Evolutionary conservation across 2,797 vertebrate species (phyloP), one percentile per base, ranked within the genome.

Genomic region (Rhadinocentrus ornatus): DNA sequence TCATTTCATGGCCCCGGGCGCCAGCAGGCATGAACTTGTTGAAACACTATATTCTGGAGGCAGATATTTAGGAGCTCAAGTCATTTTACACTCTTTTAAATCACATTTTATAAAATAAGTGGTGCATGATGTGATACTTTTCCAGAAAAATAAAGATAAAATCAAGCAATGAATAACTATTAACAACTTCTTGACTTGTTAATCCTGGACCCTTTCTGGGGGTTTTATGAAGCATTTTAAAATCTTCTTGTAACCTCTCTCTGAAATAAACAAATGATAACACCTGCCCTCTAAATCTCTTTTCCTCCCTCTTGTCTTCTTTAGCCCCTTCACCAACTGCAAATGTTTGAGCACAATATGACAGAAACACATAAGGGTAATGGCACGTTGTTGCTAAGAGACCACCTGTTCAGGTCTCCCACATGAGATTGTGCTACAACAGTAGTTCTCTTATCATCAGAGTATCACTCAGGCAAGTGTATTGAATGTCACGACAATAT

Each of bases 371-470:
- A 91, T 83, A 90, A 86, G 82, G 87, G 89, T 92, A 92, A 91
- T 86, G 85, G 84, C 88, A 90, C 84, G 85, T 92, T 91, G 93
- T 94, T 94, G 93, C 93, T 94, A 94, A 93, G 93, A 94, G 91
- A 94, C 94, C 89, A 94, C 93, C 92, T 93, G 92, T 93, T 93
- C 89, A 85, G 85, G 91, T 90, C 90, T 92, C 82, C 89, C 83
- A 88, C 90, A 90, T 83, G 80, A 87, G 77, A 72, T 60, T 66
- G 76, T 74, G 81, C 74, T 74, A 76, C 81, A 87, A 82, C 80
- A 67, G 79, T 69, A 66, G 78, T 86, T 82, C 78, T 88, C 78
- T 80, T 65, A 82, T 75, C 79, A 73, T 76, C 80, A 82, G 81
- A 81, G 77, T 75, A 86, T 89, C 69, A 79, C 70, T 84, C 81